Conservation (phyloP, 2,113 vertebrate species). For the Gallinago paraguaiae region DNA sequence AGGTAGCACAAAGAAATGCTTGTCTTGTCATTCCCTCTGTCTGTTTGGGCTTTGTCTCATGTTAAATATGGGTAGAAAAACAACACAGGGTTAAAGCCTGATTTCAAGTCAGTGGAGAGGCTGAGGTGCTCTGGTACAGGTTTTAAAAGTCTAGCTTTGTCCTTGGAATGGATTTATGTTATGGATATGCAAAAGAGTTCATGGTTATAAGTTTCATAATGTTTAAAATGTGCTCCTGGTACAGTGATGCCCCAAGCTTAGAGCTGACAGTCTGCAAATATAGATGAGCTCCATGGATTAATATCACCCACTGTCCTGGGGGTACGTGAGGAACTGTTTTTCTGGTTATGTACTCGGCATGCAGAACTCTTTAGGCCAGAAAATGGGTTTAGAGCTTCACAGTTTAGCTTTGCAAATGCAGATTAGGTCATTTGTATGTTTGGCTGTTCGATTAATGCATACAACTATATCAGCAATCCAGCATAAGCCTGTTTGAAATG, state of each 20-base stretch:
- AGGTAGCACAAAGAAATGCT: neutral
- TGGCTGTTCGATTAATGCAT: neutral
- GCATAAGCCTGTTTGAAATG: constrained; percentile 6
- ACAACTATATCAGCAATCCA: neutral
- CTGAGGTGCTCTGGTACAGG: neutral
- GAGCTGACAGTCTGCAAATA: neutral
- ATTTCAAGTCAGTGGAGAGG: neutral
- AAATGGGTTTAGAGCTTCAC: constrained; percentile 5
- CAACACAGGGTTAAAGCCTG: neutral
- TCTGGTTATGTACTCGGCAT: neutral
- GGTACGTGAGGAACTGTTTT: neutral
- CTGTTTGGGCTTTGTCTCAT: neutral
- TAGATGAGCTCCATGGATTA: neutral
- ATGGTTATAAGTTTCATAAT: neutral
- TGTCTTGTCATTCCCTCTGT: neutral
- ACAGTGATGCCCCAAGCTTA: neutral
- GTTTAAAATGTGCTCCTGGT: neutral
- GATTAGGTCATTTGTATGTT: neutral
- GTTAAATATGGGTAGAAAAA: neutral
- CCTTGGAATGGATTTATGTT: neutral
- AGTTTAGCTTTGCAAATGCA: neutral
- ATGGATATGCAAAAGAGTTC: neutral
- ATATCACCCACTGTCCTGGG: neutral
- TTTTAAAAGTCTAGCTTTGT: neutral
- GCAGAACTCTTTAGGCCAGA: neutral